Percentiles rank a stretch among this genome's conserved stretches.
These are phyloP conservation scores for Chromoteleia sp. DNA, from an alignment of 2,888 invertebrate genomes.

Conservation along the genomic window DNA sequence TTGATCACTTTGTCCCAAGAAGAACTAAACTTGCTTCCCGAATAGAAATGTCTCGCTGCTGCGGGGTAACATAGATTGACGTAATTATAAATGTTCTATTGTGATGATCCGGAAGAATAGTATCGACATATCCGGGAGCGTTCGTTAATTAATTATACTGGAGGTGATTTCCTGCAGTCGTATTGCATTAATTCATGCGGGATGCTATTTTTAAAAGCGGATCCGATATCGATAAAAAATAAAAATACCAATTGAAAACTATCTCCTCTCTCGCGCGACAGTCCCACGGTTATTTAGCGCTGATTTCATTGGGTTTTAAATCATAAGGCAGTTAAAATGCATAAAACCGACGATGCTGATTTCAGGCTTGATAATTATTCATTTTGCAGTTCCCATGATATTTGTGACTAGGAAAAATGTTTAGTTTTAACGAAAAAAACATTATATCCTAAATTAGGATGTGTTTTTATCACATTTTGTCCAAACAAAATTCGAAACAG, in stretches of 20 bases:
- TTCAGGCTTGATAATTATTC: constrained; percentile 42
- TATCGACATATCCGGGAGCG: constrained; percentile 1
- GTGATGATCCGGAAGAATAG: constrained; percentile 1
- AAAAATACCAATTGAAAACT: constrained; percentile 24
- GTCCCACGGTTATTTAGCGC: constrained; percentile 31
- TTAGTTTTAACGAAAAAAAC: too few relatives aligned
- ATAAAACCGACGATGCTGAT: constrained; percentile 32
- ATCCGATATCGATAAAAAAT: constrained; percentile 15
- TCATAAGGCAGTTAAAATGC: constrained; percentile 34
- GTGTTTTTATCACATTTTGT: too few relatives aligned
- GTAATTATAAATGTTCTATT: constrained; percentile 22
- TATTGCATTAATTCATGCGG: constrained; percentile 15
- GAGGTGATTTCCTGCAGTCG: neutral
- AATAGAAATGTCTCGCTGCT: constrained; percentile 4
- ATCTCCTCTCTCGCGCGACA: constrained; percentile 6
- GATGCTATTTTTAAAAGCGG: constrained; percentile 3
- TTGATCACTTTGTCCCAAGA: neutral
- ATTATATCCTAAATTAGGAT: too few relatives aligned
- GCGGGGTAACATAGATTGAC: constrained; percentile 21
- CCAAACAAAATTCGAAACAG: too few relatives aligned
- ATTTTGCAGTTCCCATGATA: constrained; percentile 25
- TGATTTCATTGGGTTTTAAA: constrained; percentile 26
- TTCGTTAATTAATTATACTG: constrained; percentile 16
- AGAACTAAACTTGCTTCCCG: constrained; percentile 19
- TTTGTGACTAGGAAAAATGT: too few relatives aligned